Evolutionary conservation across 2,888 invertebrate species (phyloP), one percentile per base, ranked within the genome.

Genomic region (Pterostichus niger): DNA sequence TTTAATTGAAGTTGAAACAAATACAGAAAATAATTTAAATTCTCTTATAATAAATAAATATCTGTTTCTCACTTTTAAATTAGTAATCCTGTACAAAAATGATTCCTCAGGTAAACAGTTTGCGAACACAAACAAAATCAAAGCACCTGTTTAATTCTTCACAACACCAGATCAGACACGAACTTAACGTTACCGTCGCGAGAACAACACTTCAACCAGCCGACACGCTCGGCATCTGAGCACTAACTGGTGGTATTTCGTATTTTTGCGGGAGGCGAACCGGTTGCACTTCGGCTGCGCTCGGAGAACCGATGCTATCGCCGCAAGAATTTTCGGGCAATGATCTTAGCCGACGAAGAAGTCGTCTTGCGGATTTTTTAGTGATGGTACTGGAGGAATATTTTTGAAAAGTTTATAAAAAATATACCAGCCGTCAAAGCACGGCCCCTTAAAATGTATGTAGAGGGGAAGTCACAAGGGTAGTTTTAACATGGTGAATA

Each of bases 201-300:
- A 40, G 24, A 7, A 15, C 17, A 10, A 2, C 68, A 44, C 44
- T n/a, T 15, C 4, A 17, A 17, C 40, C 44, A 44, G 15, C 4
- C 35, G 35, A 4, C 11, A 33, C 64, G 9, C 68, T 71, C 46
- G 15, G n/a, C 77, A 61, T 82, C 75, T 64, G 40, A 64, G 13
- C 61, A 24, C 52, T 15, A 59, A 83, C 83, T 83, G 77, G 64
- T 24, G 77, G 76, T 73, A 83, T 83, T 83, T 83, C 64, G 71
- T 83, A 83, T 83, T 83, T 83, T 83, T 83, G 83, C 83, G 83
- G 46, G 83, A 77, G 64, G 64, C 64, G 31, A 83, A 83, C 83
- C 77, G 76, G 83, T 83, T 77, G 46, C 24, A 40, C 61, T 54
- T 83, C 83, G 83, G 76, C n/a, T 15, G 13, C 10, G 10, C 9